Evolutionary conservation across 2,797 vertebrate species (phyloP), one percentile per base, ranked within the genome.

Genomic region (Chaetophractus vellerosus): DNA sequence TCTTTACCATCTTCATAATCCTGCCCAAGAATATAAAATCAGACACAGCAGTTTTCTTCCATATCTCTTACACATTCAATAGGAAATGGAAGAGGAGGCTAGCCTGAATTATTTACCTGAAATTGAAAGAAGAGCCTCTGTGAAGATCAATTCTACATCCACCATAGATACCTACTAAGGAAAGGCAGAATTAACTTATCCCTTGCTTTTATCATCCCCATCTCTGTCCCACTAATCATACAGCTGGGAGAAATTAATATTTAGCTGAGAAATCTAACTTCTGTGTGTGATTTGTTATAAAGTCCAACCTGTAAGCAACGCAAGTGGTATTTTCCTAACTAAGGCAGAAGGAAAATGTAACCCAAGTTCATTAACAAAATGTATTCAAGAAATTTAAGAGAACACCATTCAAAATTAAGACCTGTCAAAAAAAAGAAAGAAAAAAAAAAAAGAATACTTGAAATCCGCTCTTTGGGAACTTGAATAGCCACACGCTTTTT

Each of bases 191-290:
- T 33, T 33, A 26, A 31, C 36, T 72, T 64, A 38, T 31, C 59
- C 28, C 50, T 69, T 74, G 24, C 1, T 41, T 89, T 84, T 23
- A 92, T 52, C 41, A 71, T 41, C 45, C 19, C 76, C 7, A 24
- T 48, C 36, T 83, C 68, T 91, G 26, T 50, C 23, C 75, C 45
- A 90, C 38, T 90, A 59, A 48, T 75, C 41, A 84, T 14, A 19
- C 45, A 89, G 84, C 64, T 50, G 66, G 7, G 9, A 92, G 26
- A 92, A 72, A 84, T 8, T 2, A 76, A 83, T 86, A 85, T 59
- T 79, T 84, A 80, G 79, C 57, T 64, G 38, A 86, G 45, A 90
- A 95, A 89, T 48, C 5, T 21, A 63, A 75, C 61, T 87, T 45
- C 63, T 71, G 15, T 45, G 45, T 55, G 24, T 38, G 19, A 11